phyloP scores from a whole-genome alignment of 2,113 vertebrate species.

The Phalacrocorax carbo region DNA sequence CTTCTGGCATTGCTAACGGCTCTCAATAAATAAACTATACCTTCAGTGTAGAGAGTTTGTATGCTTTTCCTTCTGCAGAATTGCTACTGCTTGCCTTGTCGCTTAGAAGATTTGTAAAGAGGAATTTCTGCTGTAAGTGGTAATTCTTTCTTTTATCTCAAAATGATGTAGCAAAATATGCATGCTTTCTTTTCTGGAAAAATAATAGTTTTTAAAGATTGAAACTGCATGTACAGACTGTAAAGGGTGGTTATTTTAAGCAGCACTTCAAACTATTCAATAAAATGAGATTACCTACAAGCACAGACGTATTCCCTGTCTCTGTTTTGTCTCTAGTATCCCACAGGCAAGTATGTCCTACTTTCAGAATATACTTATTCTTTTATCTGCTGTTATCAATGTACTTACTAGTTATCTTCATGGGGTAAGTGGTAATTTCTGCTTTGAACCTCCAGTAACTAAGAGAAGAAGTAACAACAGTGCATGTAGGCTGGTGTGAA shows the following conservation, averaged over 20 bases:
- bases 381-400: background rate
- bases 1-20: slow-evolving; percentile 79
- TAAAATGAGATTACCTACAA: slow-evolving; percentile 53
- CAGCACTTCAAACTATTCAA: slow-evolving; percentile 29
- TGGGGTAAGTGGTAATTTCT: background rate
- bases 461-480: background rate
- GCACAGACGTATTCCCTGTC: background rate
- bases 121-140: slow-evolving; percentile 60
- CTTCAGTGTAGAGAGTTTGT: background rate
- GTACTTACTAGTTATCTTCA: background rate
- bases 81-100: background rate
- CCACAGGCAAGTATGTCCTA: background rate
- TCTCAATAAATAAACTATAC: slow-evolving; percentile 73
- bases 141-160: background rate
- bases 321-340: background rate
- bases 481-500: background rate
- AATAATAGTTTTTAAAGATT: slow-evolving; percentile 42
- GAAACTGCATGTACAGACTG: slow-evolving; percentile 39
- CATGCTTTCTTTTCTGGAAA: slow-evolving; percentile 66
- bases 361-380: background rate
- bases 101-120: slow-evolving; percentile 37
- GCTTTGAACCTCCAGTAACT: background rate
- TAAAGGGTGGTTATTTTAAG: slow-evolving; percentile 44
- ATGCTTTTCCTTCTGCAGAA: slow-evolving; percentile 27
- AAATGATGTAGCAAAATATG: slow-evolving; percentile 55